phyloP scores from a whole-genome alignment of 92 coral and sea anemone species.

The Paragorgia papillata region DNA sequence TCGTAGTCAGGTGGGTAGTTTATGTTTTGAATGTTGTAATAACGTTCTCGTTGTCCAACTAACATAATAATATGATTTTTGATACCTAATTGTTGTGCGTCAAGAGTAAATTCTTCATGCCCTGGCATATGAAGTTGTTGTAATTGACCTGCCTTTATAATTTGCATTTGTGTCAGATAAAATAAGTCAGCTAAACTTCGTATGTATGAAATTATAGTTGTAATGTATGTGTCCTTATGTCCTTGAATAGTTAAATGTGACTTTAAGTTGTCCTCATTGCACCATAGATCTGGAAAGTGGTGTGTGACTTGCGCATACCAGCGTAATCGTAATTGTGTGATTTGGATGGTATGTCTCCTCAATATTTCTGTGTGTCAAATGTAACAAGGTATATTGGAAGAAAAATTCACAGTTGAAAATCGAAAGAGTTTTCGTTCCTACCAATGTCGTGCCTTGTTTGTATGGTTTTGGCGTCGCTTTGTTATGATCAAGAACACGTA shows the following conservation, averaged over 20 bases:
- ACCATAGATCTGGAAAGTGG: neutral
- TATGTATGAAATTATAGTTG: conserved; percentile 31
- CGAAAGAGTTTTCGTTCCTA: neutral
- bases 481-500: neutral
- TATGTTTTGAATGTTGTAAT: neutral
- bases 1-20: neutral
- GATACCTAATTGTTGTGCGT: too few relatives aligned
- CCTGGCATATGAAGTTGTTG: neutral
- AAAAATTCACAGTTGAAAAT: neutral
- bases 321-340: neutral
- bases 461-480: neutral
- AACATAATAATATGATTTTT: neutral
- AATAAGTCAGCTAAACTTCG: neutral
- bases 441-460: neutral
- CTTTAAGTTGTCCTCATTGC: neutral
- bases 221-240: conserved; percentile 16
- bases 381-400: neutral
- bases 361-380: neutral
- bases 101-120: neutral
- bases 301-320: neutral
- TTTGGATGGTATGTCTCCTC: neutral
- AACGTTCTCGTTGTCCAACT: neutral
- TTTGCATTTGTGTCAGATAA: conserved; percentile 3
- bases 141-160: neutral
- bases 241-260: conserved; percentile 13